Evolutionary conservation across 23 tunicate species (phyloP).

Genomic region (Botrylloides violaceus): DNA sequence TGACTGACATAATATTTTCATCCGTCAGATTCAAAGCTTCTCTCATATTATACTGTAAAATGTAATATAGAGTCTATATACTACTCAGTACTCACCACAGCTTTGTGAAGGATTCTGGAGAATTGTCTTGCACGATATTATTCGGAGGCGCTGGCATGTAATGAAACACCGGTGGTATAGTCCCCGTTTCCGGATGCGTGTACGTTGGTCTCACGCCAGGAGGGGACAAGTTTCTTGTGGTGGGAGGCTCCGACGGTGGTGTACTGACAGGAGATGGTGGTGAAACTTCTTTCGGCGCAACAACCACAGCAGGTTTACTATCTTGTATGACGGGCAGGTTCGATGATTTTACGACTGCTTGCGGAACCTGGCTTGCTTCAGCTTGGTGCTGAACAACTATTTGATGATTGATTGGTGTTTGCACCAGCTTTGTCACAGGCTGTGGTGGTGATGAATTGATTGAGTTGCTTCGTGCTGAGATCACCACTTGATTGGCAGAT

Average conservation of each 20-base stretch:
- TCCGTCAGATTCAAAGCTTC: no score
- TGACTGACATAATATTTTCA: no score
- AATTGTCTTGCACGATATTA: constrained; percentile 62
- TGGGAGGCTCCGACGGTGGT: constrained; percentile 9
- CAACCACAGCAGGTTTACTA: not conserved
- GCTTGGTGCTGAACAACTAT: not conserved
- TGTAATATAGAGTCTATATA: no score
- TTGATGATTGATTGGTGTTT: not conserved
- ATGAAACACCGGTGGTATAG: constrained; percentile 80
- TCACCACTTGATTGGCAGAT: not conserved
- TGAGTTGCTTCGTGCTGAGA: not conserved
- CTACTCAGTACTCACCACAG: constrained; percentile 57
- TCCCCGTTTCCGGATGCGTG: constrained; percentile 68
- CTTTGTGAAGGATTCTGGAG: constrained; percentile 80
- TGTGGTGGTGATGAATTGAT: not conserved
- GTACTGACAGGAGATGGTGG: constrained; percentile 6
- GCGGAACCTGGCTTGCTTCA: not conserved
- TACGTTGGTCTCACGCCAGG: constrained; percentile 64
- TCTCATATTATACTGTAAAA: no score
- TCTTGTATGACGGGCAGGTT: not conserved
- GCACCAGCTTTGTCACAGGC: not conserved
- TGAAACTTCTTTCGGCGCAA: not conserved
- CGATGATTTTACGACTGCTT: not conserved
- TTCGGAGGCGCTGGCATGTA: constrained; percentile 96
- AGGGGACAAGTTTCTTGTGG: constrained; percentile 9